Conservation (phyloP, 1,140 invertebrate species). For the Drosophila nigromelanica region DNA sequence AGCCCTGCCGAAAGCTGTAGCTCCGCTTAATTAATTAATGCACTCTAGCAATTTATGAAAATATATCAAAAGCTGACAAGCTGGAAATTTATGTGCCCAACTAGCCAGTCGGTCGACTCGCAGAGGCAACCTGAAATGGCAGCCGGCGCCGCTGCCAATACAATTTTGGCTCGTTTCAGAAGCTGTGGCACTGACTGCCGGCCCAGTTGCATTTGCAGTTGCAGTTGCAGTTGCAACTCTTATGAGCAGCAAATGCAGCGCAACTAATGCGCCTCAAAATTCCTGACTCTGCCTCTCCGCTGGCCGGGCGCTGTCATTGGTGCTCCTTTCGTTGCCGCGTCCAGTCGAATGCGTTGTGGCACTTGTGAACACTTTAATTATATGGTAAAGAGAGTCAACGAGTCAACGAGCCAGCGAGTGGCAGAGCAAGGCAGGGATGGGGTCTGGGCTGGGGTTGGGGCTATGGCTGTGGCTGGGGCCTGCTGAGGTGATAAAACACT, state of each 20-base stretch:
- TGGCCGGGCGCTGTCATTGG: constrained; percentile 56
- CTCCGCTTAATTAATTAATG: constrained; percentile 78
- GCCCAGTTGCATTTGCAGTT: constrained; percentile 36
- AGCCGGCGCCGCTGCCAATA: constrained; percentile 57
- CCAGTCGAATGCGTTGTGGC: constrained; percentile 68
- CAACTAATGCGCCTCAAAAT: constrained; percentile 80
- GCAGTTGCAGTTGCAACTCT: constrained; percentile 53
- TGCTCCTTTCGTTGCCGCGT: constrained; percentile 34
- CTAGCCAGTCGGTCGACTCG: constrained; percentile 26
- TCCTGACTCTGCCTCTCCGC: constrained; percentile 48
- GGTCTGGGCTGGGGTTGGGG: not conserved
- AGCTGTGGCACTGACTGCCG: constrained; percentile 5
- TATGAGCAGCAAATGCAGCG: constrained; percentile 82
- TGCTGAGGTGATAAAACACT: constrained; percentile 80
- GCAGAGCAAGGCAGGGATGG: not conserved
- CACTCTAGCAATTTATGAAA: constrained; percentile 82
- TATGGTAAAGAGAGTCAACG: constrained; percentile 39
- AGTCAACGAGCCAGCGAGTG: not conserved
- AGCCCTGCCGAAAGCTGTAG: constrained; percentile 43
- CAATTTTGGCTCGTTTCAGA: constrained; percentile 58
- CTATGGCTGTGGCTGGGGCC: constrained; percentile 2
- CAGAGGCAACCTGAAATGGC: constrained; percentile 57
- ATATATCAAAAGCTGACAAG: constrained; percentile 82
- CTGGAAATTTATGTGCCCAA: constrained; percentile 79
- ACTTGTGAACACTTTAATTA: constrained; percentile 83